phyloP scores from a whole-genome alignment of 2,797 vertebrate genomes.

The Sebastes minor region DNA sequence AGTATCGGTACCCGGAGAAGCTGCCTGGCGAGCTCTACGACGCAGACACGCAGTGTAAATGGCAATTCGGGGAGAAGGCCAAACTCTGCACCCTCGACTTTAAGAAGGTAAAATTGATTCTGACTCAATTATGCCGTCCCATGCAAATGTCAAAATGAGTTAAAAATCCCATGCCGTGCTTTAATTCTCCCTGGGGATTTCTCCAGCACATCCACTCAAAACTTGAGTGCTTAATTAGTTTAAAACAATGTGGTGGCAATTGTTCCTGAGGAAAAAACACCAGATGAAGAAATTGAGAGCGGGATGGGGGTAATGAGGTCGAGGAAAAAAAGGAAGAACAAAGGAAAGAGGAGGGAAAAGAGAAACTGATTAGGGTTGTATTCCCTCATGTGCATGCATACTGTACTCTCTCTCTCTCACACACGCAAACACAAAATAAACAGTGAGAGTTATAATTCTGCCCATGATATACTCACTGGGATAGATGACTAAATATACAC shows the following conservation, averaged over 20 bases:
- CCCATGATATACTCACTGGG: constrained; percentile 60
- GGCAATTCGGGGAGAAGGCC: constrained; percentile 94
- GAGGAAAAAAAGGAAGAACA: constrained; percentile 28
- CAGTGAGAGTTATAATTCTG: constrained; percentile 38
- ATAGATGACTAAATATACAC: constrained; percentile 76
- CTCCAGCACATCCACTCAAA: constrained; percentile 1
- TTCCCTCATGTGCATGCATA: constrained; percentile 10
- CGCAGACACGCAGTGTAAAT: constrained; percentile 93
- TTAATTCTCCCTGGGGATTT: constrained; percentile 4
- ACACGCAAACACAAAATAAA: constrained; percentile 47
- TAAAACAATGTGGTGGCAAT: constrained; percentile 31
- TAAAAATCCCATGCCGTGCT: constrained; percentile 1
- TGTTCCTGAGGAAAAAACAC: constrained; percentile 1
- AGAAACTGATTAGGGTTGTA: constrained; percentile 35
- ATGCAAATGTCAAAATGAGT: constrained; percentile 8
- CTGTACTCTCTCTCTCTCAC: not conserved
- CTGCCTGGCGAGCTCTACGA: constrained; percentile 91
- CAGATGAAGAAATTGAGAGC: constrained; percentile 14
- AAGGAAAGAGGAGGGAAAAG: constrained; percentile 38
- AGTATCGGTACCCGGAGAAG: constrained; percentile 90
- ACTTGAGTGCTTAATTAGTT: constrained; percentile 3
- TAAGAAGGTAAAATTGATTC: constrained; percentile 86
- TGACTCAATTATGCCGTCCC: not conserved
- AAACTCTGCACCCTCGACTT: constrained; percentile 92
- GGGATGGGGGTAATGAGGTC: constrained; percentile 36